Percentiles rank a stretch among this genome's conserved stretches.
phyloP scores from a whole-genome alignment of 2,797 vertebrate species.

The Leptatherina wallacei region DNA sequence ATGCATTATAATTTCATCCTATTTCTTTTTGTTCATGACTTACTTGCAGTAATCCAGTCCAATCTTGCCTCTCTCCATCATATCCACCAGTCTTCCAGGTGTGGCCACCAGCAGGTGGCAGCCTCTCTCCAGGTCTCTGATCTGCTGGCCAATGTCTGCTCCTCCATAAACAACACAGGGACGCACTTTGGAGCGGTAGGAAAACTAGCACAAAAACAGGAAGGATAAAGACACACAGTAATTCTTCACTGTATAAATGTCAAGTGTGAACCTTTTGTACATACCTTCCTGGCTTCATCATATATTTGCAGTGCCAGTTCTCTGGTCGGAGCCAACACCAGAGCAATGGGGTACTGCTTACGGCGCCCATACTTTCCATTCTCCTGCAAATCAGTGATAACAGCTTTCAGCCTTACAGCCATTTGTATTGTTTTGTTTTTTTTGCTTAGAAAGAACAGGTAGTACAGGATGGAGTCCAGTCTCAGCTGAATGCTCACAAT shows the following conservation, averaged over 20 bases:
- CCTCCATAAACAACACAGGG: conserved; percentile 97
- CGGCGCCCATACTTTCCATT: conserved; percentile 95
- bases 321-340: conserved; percentile 96
- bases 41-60: conserved; percentile 96
- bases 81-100: conserved; percentile 94
- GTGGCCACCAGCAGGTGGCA: conserved; percentile 96
- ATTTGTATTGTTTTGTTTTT: not conserved
- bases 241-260: not conserved
- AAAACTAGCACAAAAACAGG: conserved; percentile 49
- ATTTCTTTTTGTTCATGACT: conserved; percentile 2
- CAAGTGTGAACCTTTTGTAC: not conserved
- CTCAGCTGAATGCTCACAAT: not conserved
- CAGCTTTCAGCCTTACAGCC: not conserved
- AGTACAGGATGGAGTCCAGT: not conserved
- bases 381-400: conserved; percentile 80
- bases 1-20: not conserved
- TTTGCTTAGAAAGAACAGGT: not conserved
- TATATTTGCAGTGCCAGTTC: conserved; percentile 98
- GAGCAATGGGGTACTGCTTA: conserved; percentile 95
- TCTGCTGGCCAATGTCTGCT: conserved; percentile 97
- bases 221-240: not conserved
- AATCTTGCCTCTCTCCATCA: conserved; percentile 98
- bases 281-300: conserved; percentile 96
- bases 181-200: conserved; percentile 94
- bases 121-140: conserved; percentile 93